A percentile compares a stretch with the other conserved stretches of the same genome.
Evolutionary conservation across 1,140 invertebrate species (phyloP).

Genomic region (Stratiolaelaps scimitus): DNA sequence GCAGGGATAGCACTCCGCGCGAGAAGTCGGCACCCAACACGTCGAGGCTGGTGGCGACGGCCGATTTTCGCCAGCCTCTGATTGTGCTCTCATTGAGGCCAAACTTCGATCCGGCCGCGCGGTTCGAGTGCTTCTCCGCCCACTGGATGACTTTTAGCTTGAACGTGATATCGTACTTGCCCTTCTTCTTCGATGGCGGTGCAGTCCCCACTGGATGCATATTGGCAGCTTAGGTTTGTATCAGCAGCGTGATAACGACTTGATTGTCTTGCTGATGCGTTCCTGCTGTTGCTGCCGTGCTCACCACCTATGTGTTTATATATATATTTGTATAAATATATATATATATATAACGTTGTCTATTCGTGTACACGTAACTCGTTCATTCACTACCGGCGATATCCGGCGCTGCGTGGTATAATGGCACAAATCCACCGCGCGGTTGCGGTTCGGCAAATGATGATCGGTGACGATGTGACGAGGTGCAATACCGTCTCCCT

Average conservation of each 20-base stretch:
- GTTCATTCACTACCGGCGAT: too few species aligned
- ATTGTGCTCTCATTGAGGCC: slow-evolving; percentile 22
- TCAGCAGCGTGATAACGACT: background rate
- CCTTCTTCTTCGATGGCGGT: slow-evolving; percentile 28
- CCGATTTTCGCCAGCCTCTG: slow-evolving; percentile 26
- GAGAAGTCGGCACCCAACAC: background rate
- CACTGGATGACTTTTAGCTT: slow-evolving; percentile 27
- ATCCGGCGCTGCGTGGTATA: too few species aligned
- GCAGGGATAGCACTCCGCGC: slow-evolving; percentile 14
- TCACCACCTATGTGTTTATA: too few species aligned
- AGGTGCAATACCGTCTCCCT: too few species aligned
- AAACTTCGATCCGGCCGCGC: slow-evolving; percentile 20
- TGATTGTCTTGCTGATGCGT: background rate
- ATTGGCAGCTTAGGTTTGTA: background rate
- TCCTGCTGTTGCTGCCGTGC: background rate
- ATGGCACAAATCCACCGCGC: too few species aligned
- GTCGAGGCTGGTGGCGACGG: slow-evolving; percentile 19
- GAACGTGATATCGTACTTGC: slow-evolving; percentile 27
- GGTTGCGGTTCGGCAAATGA: too few species aligned
- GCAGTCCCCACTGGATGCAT: slow-evolving; percentile 16
- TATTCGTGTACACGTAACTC: too few species aligned
- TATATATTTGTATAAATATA: too few species aligned
- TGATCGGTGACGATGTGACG: too few species aligned
- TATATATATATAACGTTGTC: too few species aligned
- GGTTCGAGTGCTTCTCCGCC: slow-evolving; percentile 24